A percentile compares a stretch with the other conserved stretches of the same genome.
phyloP scores from a whole-genome alignment of 1,140 invertebrate species.

The Bombus superbus region DNA sequence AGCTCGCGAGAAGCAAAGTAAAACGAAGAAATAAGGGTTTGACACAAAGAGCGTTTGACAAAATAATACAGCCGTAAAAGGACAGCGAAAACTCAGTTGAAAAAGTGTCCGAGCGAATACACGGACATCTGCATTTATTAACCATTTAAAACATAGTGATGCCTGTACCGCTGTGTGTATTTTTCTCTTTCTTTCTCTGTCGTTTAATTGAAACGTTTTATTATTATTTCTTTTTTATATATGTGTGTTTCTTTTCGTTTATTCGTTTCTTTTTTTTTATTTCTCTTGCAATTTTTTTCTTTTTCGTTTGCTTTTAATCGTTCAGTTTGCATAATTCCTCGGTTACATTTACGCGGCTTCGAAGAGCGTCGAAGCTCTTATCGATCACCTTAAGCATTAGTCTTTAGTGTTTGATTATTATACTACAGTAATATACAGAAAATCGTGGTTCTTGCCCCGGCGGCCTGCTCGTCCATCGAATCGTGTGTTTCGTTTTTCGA shows the following conservation, averaged over 20 bases:
- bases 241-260: neutral
- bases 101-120: conserved; percentile 50
- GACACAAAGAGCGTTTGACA: conserved; percentile 27
- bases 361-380: conserved; percentile 73
- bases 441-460: conserved; percentile 60
- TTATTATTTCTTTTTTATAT: neutral
- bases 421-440: conserved; percentile 81
- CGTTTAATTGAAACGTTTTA: neutral
- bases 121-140: conserved; percentile 61
- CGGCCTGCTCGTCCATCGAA: conserved; percentile 21
- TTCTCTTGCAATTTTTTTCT: conserved; percentile 25
- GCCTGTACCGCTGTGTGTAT: conserved; percentile 59
- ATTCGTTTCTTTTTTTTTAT: conserved; percentile 12
- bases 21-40: conserved; percentile 15
- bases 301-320: conserved; percentile 12
- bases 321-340: conserved; percentile 43
- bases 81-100: conserved; percentile 61
- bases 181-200: conserved; percentile 32
- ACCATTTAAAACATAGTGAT: conserved; percentile 61
- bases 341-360: conserved; percentile 71
- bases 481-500: no score
- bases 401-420: conserved; percentile 82
- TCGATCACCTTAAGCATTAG: conserved; percentile 80
- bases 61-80: conserved; percentile 48
- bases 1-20: neutral